A percentile compares a stretch with the other conserved stretches of the same genome.
phyloP scores from a whole-genome alignment of 2,888 invertebrate species.

The Patella caerulea region DNA sequence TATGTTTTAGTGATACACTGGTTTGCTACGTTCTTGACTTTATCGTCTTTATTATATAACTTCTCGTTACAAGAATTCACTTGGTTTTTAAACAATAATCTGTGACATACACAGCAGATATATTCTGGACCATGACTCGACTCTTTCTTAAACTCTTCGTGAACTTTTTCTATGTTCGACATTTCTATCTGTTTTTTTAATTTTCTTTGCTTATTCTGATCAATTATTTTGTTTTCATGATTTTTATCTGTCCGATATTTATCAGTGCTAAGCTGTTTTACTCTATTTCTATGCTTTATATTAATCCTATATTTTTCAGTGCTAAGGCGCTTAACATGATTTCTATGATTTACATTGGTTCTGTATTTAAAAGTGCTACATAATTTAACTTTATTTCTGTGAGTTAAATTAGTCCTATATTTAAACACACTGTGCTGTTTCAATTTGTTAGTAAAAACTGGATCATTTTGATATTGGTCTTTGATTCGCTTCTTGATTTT shows the following conservation, averaged over 20 bases:
- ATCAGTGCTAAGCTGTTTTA: background rate
- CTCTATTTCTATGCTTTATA: background rate
- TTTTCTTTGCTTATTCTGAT: slow-evolving; percentile 2
- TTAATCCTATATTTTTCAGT: background rate
- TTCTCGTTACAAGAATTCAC: background rate
- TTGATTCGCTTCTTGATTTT: background rate
- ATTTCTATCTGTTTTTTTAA: background rate
- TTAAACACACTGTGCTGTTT: background rate
- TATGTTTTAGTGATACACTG: slow-evolving; percentile 4
- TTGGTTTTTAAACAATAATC: background rate
- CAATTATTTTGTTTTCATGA: background rate
- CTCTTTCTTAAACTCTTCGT: background rate
- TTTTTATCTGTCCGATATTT: background rate
- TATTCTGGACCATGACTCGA: background rate
- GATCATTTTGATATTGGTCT: background rate
- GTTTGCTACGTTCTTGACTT: background rate
- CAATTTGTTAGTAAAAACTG: background rate
- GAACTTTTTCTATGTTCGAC: background rate
- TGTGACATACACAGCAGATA: background rate
- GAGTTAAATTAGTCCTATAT: background rate
- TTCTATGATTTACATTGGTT: background rate
- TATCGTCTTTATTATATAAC: background rate
- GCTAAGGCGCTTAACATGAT: background rate
- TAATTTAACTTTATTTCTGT: background rate
- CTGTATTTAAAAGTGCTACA: background rate